A percentile compares a stretch with the other conserved stretches of the same genome.
phyloP scores from a whole-genome alignment of 2,113 vertebrate species.

The Nothobranchius furzeri region DNA sequence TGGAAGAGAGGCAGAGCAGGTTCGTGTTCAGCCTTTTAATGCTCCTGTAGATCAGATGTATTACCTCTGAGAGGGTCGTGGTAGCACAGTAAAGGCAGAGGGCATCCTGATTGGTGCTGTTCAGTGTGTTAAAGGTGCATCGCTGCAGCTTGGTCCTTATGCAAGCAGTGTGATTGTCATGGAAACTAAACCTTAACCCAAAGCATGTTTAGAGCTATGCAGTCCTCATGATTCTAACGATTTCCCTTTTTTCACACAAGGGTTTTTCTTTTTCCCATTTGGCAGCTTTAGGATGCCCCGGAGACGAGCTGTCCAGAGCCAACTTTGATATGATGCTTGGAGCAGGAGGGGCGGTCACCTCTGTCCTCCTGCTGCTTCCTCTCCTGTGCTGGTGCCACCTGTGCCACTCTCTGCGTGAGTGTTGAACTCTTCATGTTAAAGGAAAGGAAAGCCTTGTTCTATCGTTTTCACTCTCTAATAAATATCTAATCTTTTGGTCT shows the following conservation, averaged over 20 bases:
- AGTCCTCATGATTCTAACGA: not conserved
- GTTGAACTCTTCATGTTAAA: not conserved
- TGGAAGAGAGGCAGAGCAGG: conserved; percentile 45
- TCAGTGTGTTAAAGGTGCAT: conserved; percentile 14
- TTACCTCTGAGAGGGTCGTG: conserved; percentile 7
- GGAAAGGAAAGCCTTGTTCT: no score
- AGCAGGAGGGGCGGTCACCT: conserved; percentile 55
- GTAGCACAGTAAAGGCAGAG: conserved; percentile 25
- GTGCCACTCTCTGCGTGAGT: conserved; percentile 76
- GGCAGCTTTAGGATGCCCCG: conserved; percentile 49
- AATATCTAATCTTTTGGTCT: no score
- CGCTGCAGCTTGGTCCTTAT: conserved; percentile 1
- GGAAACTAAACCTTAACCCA: conserved; percentile 10
- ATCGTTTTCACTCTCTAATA: no score
- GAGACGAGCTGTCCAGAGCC: conserved; percentile 49
- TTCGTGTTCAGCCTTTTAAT: conserved; percentile 19
- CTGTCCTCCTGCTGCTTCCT: conserved; percentile 64
- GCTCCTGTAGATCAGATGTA: not conserved
- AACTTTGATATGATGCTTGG: conserved; percentile 72
- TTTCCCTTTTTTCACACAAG: not conserved
- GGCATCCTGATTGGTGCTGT: conserved; percentile 15
- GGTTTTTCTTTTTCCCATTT: not conserved
- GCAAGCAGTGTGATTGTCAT: not conserved
- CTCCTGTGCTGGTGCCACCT: conserved; percentile 68
- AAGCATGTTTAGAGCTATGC: not conserved